A percentile compares a stretch with the other conserved stretches of the same genome.
Evolutionary conservation across 2,797 vertebrate genomes (phyloP).

Genomic region (Pampus argenteus): DNA sequence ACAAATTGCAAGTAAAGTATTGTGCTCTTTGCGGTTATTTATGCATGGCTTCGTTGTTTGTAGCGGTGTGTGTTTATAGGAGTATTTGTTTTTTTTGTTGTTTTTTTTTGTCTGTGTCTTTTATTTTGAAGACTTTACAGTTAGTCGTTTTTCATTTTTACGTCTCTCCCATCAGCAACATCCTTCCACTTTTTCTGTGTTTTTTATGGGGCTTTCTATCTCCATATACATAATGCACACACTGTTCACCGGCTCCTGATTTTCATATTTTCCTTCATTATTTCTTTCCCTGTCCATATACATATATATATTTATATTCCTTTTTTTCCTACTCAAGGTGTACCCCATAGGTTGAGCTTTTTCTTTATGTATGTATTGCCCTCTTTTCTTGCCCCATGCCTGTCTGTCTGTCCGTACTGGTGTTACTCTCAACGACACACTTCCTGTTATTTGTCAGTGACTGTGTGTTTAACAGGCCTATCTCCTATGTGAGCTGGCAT

Average conservation of each 20-base stretch:
- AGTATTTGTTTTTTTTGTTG: conserved; percentile 25
- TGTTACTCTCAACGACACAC: conserved; percentile 25
- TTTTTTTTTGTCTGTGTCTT: conserved; percentile 3
- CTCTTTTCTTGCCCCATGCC: background rate
- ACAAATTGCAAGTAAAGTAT: conserved; percentile 80
- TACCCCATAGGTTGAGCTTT: background rate
- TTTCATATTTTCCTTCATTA: conserved; percentile 9
- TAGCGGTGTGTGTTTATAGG: conserved; percentile 1
- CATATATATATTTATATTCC: too few relatives aligned
- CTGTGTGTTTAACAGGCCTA: conserved; percentile 67
- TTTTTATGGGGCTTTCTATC: conserved; percentile 51
- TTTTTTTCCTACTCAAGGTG: background rate
- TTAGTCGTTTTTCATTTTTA: conserved; percentile 69
- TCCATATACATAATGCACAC: conserved; percentile 55
- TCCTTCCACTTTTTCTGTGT: conserved; percentile 37
- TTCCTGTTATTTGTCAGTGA: conserved; percentile 65
- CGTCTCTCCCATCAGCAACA: conserved; percentile 45
- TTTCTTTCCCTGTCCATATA: conserved; percentile 9
- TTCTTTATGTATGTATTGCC: background rate
- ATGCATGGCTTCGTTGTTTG: conserved; percentile 62
- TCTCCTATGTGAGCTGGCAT: conserved; percentile 72
- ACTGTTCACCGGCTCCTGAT: conserved; percentile 13
- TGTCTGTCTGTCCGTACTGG: conserved; percentile 7
- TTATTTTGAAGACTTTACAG: conserved; percentile 56
- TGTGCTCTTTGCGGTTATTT: conserved; percentile 71